Percentiles rank a stretch among this genome's conserved stretches.
Evolutionary conservation across 2,888 invertebrate species (phyloP).

Genomic region (Lottia scabra): DNA sequence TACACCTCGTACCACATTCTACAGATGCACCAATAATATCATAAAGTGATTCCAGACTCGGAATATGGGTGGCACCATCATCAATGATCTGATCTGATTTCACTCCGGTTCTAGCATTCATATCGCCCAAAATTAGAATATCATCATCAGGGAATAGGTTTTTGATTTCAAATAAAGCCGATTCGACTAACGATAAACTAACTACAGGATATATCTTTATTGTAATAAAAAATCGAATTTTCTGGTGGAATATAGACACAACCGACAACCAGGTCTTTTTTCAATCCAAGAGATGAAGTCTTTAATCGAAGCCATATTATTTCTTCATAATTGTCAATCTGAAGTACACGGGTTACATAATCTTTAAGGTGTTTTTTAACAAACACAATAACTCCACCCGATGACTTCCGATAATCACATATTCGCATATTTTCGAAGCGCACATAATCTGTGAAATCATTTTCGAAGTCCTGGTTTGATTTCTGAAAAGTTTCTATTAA

Average conservation of each 20-base stretch:
- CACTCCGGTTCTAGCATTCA: background rate
- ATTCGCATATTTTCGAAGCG: too few relatives aligned
- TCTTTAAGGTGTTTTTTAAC: background rate
- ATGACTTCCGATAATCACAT: background rate
- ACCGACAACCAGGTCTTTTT: background rate
- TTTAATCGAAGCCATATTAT: background rate
- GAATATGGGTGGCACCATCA: background rate
- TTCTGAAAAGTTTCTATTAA: background rate
- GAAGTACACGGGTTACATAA: background rate
- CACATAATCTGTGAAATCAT: too few relatives aligned
- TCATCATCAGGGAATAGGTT: background rate
- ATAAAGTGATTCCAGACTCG: background rate
- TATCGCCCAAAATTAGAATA: background rate
- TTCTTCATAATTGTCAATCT: background rate
- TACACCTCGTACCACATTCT: background rate
- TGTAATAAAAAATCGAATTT: background rate
- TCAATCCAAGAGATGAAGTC: background rate
- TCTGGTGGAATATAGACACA: background rate
- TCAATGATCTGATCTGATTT: background rate
- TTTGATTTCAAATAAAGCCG: background rate
- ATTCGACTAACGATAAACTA: background rate
- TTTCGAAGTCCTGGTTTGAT: too few relatives aligned
- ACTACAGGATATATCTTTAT: background rate
- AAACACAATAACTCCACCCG: background rate
- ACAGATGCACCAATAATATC: background rate